Percentiles rank a stretch among this genome's conserved stretches.
These are phyloP conservation scores for Daphoenositta chrysoptera DNA, from an alignment of 2,113 vertebrate genomes.

Conservation along the genomic window DNA sequence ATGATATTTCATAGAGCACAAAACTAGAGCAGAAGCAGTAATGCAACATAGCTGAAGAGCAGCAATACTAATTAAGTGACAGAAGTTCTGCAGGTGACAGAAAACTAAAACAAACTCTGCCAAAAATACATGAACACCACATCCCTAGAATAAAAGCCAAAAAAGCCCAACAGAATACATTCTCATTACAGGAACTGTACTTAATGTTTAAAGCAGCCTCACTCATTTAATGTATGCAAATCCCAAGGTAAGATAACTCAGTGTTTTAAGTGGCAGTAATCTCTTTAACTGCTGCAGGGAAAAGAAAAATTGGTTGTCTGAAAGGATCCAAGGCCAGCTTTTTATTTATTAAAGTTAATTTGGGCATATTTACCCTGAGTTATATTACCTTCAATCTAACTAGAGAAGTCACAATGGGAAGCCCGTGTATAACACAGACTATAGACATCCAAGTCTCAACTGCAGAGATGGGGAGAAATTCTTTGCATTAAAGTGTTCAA, in stretches of 20 bases:
- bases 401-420: not conserved
- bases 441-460: not conserved
- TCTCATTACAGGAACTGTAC: not conserved
- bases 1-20: not conserved
- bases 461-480: not conserved
- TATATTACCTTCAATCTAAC: not conserved
- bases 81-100: not conserved
- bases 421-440: accelerated
- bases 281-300: not conserved
- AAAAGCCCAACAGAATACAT: not conserved
- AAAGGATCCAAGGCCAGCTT: not conserved
- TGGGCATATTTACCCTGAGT: not conserved
- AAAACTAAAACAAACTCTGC: not conserved
- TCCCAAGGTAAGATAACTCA: not conserved
- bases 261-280: not conserved
- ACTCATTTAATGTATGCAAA: not conserved
- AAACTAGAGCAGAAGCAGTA: not conserved
- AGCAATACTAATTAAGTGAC: not conserved
- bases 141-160: not conserved
- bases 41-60: not conserved
- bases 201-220: not conserved
- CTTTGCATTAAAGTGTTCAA: not conserved
- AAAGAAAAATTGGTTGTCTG: not conserved
- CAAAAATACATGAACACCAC: not conserved
- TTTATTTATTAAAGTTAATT: not conserved